Percentiles rank a stretch among this genome's conserved stretches.
These are phyloP conservation scores for Rafetus swinhoei DNA, from an alignment of 2,113 vertebrate genomes.

Conservation along the genomic window DNA sequence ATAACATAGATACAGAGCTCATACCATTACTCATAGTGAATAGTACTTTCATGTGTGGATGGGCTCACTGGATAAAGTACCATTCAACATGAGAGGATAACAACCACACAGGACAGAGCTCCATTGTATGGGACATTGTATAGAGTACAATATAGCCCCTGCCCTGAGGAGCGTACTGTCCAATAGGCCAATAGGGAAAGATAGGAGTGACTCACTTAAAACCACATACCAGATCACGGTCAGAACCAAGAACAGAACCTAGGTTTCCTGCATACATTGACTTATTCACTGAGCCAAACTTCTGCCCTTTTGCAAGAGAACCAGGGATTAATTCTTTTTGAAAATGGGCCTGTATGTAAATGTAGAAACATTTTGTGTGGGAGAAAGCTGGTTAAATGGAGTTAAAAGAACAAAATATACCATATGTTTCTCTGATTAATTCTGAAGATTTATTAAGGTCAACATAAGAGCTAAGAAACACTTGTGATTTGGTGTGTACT, in stretches of 20 bases:
- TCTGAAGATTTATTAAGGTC: constrained; percentile 80
- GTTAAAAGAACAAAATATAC: constrained; percentile 80
- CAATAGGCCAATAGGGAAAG: not conserved
- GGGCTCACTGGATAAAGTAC: not conserved
- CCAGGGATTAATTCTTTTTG: constrained; percentile 47
- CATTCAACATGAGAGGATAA: not conserved
- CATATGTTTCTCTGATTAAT: constrained; percentile 79
- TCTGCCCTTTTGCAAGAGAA: not conserved
- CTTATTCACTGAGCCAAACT: not conserved
- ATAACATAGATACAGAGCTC: not conserved
- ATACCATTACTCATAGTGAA: accelerated
- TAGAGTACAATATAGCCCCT: not conserved
- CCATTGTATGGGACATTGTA: not conserved
- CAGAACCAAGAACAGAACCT: not conserved
- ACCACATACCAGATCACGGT: accelerated
- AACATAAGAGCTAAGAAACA: constrained; percentile 73
- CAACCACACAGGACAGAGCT: not conserved
- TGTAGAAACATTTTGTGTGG: constrained; percentile 72
- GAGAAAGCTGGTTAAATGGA: constrained; percentile 75
- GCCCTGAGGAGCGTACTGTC: not conserved
- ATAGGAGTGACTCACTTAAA: not conserved
- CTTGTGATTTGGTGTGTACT: constrained; percentile 73
- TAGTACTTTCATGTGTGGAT: not conserved
- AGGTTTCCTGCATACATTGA: not conserved
- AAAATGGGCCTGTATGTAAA: constrained; percentile 58